Conservation (phyloP, 2,113 vertebrate genomes). For the Spilogale gracilis region DNA sequence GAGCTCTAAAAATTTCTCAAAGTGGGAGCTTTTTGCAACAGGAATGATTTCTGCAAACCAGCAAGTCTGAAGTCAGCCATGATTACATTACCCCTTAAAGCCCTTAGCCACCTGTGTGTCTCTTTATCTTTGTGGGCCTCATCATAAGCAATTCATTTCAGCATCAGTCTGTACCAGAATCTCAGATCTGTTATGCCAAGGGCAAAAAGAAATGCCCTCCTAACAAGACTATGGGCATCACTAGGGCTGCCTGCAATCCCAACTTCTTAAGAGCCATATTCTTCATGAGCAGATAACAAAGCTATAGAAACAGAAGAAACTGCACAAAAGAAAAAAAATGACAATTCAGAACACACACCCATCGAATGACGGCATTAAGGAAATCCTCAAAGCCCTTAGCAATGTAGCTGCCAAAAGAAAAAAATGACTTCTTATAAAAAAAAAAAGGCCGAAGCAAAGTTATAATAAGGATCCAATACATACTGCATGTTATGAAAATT, state of each 20-base stretch:
- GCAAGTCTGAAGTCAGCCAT: conserved; percentile 72
- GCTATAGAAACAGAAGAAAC: conserved; percentile 66
- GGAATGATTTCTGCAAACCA: conserved; percentile 50
- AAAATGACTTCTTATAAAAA: conserved; percentile 64
- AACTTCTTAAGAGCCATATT: conserved; percentile 56
- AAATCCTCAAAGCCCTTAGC: conserved; percentile 73
- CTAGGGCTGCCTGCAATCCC: conserved; percentile 31
- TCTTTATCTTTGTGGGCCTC: conserved; percentile 76
- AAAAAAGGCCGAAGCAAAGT: conserved; percentile 59
- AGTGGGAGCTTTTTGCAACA: conserved; percentile 14
- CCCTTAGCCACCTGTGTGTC: not conserved
- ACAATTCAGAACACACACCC: conserved; percentile 69
- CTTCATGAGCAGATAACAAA: conserved; percentile 71
- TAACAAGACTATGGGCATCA: conserved; percentile 70
- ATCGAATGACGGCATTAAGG: conserved; percentile 70
- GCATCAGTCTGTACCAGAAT: conserved; percentile 54
- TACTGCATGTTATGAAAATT: conserved; percentile 57
- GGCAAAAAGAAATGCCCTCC: conserved; percentile 67
- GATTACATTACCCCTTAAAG: conserved; percentile 69
- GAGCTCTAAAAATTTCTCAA: conserved; percentile 16
- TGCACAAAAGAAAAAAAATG: conserved; percentile 77
- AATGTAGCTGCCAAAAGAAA: conserved; percentile 68
- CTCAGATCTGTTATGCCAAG: conserved; percentile 66
- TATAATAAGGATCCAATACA: conserved; percentile 60
- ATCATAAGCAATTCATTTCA: conserved; percentile 57